Evolutionary conservation across 1,140 invertebrate species (phyloP), one percentile per base, ranked within the genome.

Genomic region (Drosophila bocki): DNA sequence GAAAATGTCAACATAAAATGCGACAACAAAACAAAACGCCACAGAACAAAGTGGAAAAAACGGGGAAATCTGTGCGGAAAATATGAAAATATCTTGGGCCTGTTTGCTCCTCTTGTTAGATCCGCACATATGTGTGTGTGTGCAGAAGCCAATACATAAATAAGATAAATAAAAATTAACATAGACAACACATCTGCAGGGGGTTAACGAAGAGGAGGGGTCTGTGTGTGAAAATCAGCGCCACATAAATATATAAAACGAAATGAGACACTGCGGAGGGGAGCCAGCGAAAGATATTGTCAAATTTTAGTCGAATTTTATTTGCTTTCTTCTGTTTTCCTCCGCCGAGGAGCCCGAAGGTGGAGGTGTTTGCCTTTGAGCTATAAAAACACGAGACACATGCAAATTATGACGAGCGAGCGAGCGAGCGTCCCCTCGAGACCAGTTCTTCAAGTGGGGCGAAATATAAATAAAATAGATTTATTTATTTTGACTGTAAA

Each of bases 141-240:
- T 47, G 62, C 42, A 53, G 47, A 57, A 63, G 75, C 58, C 79
- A 62, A 62, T 70, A 64, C 78, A 84, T 85, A 84, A 84, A 85
- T 81, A 84, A 84, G 79, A 84, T 84, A 84, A 84, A 84, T 85
- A 85, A 64, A 84, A 84, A 85, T 84, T 85, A 84, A 81, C 82
- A 84, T 85, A 81, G 82, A 81, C 77, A 84, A 84, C 76, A 71
- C 45, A 82, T 76, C 33, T 41, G 19, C 26, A 26, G 35, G 15
- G 13, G 45, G 29, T 12, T 22, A 37, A 9, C 11, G 13, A 29
- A 11, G 5, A 44, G 39, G 12, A 41, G 12, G 50, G 22, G 22
- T 53, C 6, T 60, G 37, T 71, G 53, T 72, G 69, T 72, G 69
- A 74, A 74, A 65, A 65, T 51, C 70, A 48, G 63, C 70, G 63